A percentile compares a stretch with the other conserved stretches of the same genome.
These are phyloP conservation scores for Anguilla pacifica DNA, from an alignment of 2,797 vertebrate genomes.

Conservation along the genomic window DNA sequence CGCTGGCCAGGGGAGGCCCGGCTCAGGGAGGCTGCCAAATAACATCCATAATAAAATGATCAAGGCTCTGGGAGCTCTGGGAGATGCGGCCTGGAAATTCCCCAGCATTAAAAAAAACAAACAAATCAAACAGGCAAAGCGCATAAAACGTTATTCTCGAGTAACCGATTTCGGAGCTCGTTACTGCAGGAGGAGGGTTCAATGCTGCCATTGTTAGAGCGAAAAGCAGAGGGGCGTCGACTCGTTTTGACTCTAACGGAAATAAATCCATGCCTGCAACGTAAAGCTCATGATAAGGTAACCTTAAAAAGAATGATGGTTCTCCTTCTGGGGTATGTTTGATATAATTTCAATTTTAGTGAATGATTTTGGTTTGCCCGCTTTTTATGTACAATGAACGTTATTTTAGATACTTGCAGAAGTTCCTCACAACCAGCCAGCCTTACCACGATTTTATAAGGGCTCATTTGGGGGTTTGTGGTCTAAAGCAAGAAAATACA, in stretches of 20 bases:
- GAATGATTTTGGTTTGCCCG: too few species aligned
- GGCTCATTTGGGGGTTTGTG: too few species aligned
- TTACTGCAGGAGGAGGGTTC: not conserved
- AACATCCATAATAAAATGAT: constrained; percentile 21
- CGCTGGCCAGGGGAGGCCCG: not conserved
- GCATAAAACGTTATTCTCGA: not conserved
- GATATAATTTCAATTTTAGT: too few species aligned
- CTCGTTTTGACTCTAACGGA: not conserved
- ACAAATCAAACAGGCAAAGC: not conserved
- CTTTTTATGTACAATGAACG: too few species aligned
- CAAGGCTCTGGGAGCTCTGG: not conserved
- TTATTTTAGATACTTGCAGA: too few species aligned
- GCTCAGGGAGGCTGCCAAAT: not conserved
- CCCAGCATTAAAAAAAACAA: not conserved
- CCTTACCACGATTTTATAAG: too few species aligned
- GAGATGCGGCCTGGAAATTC: not conserved
- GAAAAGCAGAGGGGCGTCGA: not conserved
- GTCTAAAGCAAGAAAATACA: too few species aligned
- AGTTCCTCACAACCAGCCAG: too few species aligned
- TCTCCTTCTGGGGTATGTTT: not conserved
- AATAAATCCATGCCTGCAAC: not conserved
- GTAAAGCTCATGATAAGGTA: not conserved
- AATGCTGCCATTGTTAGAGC: not conserved
- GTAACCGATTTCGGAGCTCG: not conserved
- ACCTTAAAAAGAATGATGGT: not conserved